Conservation (phyloP, 2,888 invertebrate genomes). For the Galerucella calmariensis region DNA sequence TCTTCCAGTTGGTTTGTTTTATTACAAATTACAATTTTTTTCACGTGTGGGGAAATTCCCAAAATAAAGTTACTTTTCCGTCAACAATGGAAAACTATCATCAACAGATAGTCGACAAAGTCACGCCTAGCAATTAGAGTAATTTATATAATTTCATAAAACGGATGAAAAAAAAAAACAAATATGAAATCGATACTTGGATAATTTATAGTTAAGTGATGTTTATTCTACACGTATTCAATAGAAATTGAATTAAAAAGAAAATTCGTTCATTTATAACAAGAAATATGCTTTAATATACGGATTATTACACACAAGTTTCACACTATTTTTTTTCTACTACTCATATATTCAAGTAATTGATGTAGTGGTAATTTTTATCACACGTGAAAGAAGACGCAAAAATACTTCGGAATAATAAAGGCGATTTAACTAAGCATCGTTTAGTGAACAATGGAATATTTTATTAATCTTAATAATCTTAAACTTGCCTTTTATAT, state of each 20-base stretch:
- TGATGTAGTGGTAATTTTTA: neutral
- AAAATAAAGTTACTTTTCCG: too few relatives aligned
- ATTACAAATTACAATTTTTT: too few relatives aligned
- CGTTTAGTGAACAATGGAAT: neutral
- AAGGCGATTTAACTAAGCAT: neutral
- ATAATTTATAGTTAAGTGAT: neutral
- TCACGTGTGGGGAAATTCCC: too few relatives aligned
- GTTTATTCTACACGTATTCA: neutral
- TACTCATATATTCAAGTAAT: too few relatives aligned
- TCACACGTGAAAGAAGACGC: neutral
- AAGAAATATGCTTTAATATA: too few relatives aligned
- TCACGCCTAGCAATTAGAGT: conserved; percentile 18
- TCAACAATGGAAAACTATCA: too few relatives aligned
- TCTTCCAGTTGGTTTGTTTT: too few relatives aligned
- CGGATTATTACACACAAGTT: too few relatives aligned
- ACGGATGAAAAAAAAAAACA: neutral
- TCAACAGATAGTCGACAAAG: neutral
- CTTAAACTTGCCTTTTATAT: neutral
- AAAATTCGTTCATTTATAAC: too few relatives aligned
- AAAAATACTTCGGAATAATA: neutral
- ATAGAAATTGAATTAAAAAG: neutral
- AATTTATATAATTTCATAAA: conserved; percentile 10
- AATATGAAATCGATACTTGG: conserved; percentile 6
- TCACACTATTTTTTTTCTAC: too few relatives aligned
- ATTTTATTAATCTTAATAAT: conserved; percentile 4